These are phyloP conservation scores for Brenthis ino DNA, from an alignment of 2,888 invertebrate species.

Conservation along the genomic window DNA sequence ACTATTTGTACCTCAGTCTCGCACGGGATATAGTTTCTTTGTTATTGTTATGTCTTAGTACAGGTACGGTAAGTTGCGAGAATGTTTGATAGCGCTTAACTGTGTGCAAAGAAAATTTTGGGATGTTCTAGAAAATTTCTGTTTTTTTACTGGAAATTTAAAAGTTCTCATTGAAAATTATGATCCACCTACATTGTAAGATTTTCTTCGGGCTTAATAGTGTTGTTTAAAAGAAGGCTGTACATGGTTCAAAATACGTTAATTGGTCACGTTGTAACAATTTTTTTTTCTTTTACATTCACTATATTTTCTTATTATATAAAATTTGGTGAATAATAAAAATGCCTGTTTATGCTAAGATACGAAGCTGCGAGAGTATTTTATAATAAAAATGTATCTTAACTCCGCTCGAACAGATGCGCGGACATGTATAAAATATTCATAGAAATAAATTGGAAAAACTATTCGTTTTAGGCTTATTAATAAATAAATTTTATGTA, in stretches of 20 bases:
- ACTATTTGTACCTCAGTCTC: slow-evolving; percentile 52
- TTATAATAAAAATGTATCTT: slow-evolving; percentile 39
- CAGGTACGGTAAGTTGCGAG: slow-evolving; percentile 41
- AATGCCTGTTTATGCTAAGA: slow-evolving; percentile 8
- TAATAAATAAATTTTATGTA: slow-evolving; percentile 38
- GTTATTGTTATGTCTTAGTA: slow-evolving; percentile 49
- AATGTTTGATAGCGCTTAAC: slow-evolving; percentile 34
- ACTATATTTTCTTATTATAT: too few species aligned
- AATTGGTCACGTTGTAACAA: too few species aligned
- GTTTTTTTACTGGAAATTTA: slow-evolving; percentile 6
- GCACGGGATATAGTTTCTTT: slow-evolving; percentile 55
- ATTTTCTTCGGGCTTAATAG: too few species aligned
- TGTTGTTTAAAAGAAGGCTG: too few species aligned
- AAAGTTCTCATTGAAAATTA: not conserved
- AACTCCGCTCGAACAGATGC: slow-evolving; percentile 39
- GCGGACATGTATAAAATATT: slow-evolving; percentile 44
- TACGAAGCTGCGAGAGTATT: slow-evolving; percentile 20
- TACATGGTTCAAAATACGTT: too few species aligned
- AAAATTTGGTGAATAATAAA: slow-evolving; percentile 1
- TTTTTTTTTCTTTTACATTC: too few species aligned
- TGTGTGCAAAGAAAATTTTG: slow-evolving; percentile 6
- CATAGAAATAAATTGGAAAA: slow-evolving; percentile 42
- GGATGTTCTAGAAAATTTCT: not conserved
- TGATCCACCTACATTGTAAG: too few species aligned
- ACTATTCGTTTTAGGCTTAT: slow-evolving; percentile 39